Evolutionary conservation across 2,797 vertebrate genomes (phyloP).

Genomic region (Hafferia zeledoni): DNA sequence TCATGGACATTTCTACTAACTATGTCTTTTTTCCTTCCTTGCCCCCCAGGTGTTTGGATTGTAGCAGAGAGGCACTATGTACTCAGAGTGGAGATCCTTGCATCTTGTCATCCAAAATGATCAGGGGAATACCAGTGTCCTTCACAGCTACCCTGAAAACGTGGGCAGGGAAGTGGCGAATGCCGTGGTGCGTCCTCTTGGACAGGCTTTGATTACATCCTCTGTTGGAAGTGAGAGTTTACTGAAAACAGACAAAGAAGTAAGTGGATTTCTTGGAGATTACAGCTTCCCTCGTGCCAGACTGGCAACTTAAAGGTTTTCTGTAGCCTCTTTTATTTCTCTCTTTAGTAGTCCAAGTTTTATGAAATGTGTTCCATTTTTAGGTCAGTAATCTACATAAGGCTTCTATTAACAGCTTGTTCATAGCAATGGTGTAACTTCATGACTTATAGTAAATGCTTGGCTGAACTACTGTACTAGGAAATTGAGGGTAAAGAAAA

Average conservation of each 20-base stretch:
- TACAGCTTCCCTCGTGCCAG: background rate
- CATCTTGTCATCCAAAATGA: conserved; percentile 95
- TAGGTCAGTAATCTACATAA: background rate
- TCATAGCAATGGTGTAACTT: background rate
- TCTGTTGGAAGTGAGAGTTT: conserved; percentile 86
- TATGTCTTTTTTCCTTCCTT: conserved; percentile 18
- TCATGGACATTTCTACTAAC: background rate
- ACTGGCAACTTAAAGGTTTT: background rate
- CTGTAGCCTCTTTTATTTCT: background rate
- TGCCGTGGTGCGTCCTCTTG: conserved; percentile 91
- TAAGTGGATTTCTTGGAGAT: conserved; percentile 72
- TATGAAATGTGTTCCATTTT: background rate
- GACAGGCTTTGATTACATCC: conserved; percentile 86
- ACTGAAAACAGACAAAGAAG: conserved; percentile 95
- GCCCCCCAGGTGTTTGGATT: conserved; percentile 67
- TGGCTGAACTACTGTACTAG: background rate
- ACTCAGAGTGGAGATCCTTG: conserved; percentile 96
- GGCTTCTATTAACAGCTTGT: background rate
- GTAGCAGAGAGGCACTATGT: conserved; percentile 85
- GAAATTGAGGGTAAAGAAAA: background rate
- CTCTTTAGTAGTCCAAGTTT: background rate
- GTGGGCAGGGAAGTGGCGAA: conserved; percentile 95
- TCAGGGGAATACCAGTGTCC: conserved; percentile 92
- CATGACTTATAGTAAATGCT: background rate
- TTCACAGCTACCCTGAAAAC: conserved; percentile 90